phyloP scores from a whole-genome alignment of 30 jellyfish, hydroid and myxozoan genomes.

The Cassiopea xamachana region DNA sequence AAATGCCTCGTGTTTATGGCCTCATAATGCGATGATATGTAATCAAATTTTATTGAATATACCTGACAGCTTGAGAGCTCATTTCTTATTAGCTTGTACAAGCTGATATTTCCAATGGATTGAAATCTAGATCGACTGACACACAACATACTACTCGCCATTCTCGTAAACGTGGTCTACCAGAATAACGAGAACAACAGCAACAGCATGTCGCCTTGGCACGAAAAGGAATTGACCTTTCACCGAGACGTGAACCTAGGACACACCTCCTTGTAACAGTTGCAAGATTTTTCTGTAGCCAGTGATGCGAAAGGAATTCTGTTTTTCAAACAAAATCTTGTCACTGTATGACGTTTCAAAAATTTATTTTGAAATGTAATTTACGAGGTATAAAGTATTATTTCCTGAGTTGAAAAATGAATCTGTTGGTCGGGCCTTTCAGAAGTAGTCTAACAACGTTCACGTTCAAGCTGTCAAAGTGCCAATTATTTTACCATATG shows the following conservation, averaged over 20 bases:
- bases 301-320: not conserved
- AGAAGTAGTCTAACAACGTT: too few species aligned
- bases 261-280: not conserved
- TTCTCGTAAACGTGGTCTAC: not conserved
- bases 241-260: not conserved
- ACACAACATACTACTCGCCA: slow-evolving; percentile 3
- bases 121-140: not conserved
- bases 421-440: too few species aligned
- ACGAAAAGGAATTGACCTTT: not conserved
- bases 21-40: too few species aligned
- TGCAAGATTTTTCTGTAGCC: not conserved
- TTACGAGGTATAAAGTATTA: too few species aligned
- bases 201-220: not conserved
- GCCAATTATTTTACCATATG: too few species aligned
- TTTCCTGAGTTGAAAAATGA: too few species aligned
- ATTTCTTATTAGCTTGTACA: not conserved
- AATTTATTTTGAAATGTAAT: too few species aligned
- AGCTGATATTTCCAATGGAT: not conserved
- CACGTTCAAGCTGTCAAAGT: too few species aligned
- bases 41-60: not conserved
- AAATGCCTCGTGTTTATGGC: too few species aligned
- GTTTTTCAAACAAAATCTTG: not conserved
- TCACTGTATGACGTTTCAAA: too few species aligned
- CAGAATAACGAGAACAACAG: not conserved
- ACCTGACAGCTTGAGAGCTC: not conserved